Conservation (phyloP, 2,888 invertebrate genomes). For the Drosophila kambysellisi region DNA sequence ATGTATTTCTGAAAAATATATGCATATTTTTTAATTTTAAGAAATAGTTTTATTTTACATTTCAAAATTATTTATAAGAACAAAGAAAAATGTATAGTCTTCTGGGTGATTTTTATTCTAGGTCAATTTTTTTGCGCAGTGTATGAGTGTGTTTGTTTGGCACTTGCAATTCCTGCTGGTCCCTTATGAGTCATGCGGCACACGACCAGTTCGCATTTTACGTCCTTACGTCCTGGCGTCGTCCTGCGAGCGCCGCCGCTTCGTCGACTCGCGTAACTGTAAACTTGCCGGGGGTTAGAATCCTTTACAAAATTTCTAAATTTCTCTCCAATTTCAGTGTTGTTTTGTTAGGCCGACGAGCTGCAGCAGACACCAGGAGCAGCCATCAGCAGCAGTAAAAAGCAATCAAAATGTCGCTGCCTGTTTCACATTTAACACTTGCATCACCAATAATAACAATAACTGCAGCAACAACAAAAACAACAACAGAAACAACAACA, state of each 20-base stretch:
- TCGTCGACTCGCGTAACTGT: neutral
- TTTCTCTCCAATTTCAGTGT: slow-evolving; percentile 58
- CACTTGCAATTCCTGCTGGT: slow-evolving; percentile 53
- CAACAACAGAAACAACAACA: slow-evolving; percentile 26
- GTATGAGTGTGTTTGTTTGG: slow-evolving; percentile 22
- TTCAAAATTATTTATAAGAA: neutral
- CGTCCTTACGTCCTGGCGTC: slow-evolving; percentile 44
- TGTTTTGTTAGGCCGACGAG: slow-evolving; percentile 69
- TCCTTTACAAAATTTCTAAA: slow-evolving; percentile 8
- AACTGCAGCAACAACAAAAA: slow-evolving; percentile 16
- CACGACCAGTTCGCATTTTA: slow-evolving; percentile 16
- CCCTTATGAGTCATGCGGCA: slow-evolving; percentile 65
- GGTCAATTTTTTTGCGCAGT: neutral
- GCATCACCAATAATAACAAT: slow-evolving; percentile 13
- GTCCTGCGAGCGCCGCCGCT: slow-evolving; percentile 41
- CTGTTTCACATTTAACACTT: slow-evolving; percentile 12
- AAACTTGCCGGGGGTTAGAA: slow-evolving; percentile 26
- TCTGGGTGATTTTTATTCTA: neutral
- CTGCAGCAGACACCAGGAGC: slow-evolving; percentile 59
- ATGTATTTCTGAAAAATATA: neutral
- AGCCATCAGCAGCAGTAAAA: slow-evolving; percentile 26
- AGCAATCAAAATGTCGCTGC: slow-evolving; percentile 44
- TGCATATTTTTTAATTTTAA: too few relatives aligned
- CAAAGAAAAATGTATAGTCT: neutral
- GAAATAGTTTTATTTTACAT: neutral